phyloP scores from a whole-genome alignment of 1,140 invertebrate genomes.

The Magallana angulata region DNA sequence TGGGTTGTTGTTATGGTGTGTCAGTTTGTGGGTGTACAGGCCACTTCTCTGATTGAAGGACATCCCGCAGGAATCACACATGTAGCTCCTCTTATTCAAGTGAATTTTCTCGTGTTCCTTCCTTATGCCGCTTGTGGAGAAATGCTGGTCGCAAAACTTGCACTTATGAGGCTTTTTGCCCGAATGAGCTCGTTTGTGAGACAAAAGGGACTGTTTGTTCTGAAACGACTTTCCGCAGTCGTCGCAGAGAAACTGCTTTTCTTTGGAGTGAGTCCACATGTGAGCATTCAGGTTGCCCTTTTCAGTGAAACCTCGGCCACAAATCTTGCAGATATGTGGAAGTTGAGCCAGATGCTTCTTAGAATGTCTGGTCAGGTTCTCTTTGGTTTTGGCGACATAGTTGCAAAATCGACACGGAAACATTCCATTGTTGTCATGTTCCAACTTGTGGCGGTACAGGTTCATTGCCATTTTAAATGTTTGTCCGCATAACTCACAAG shows the following conservation, averaged over 20 bases:
- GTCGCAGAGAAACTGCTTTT: slow-evolving; percentile 11
- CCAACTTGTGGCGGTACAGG: slow-evolving; percentile 8
- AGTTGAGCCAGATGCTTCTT: not conserved
- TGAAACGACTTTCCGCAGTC: slow-evolving; percentile 30
- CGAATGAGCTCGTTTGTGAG: slow-evolving; percentile 3
- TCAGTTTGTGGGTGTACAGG: slow-evolving; percentile 36
- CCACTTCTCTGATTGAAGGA: slow-evolving; percentile 17
- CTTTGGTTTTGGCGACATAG: not conserved
- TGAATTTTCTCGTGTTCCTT: slow-evolving; percentile 26
- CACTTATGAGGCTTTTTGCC: not conserved
- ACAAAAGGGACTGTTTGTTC: not conserved
- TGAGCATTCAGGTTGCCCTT: not conserved
- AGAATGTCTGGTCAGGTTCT: slow-evolving; percentile 7
- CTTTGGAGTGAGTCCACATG: not conserved
- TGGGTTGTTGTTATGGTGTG: slow-evolving; percentile 1
- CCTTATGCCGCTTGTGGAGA: not conserved
- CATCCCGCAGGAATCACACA: slow-evolving; percentile 37
- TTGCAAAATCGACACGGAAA: slow-evolving; percentile 26
- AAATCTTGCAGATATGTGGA: slow-evolving; percentile 30
- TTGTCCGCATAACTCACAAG: slow-evolving; percentile 23
- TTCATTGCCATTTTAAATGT: slow-evolving; percentile 16
- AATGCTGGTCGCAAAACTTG: slow-evolving; percentile 11
- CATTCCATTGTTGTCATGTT: slow-evolving; percentile 17
- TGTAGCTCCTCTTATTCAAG: slow-evolving; percentile 16
- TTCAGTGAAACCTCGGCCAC: slow-evolving; percentile 17